Evolutionary conservation across 35 echinoderm and acorn worm species (phyloP).

Genomic region (Diadema setosum): DNA sequence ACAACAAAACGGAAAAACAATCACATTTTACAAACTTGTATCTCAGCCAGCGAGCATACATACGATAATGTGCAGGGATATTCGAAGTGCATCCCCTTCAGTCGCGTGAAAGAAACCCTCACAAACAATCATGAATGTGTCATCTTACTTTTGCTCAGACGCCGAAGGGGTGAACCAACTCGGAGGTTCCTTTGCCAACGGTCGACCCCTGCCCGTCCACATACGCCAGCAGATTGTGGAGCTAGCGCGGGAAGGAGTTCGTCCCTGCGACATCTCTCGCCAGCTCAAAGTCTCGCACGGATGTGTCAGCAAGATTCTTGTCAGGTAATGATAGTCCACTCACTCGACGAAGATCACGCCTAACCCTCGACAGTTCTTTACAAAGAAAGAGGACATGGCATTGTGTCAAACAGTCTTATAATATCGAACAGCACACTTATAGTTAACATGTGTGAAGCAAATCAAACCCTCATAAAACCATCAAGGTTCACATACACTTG

Average conservation of each 20-base stretch:
- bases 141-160: constrained; percentile 35
- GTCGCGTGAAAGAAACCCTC: neutral
- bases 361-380: too few relatives aligned
- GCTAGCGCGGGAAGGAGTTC: constrained; percentile 75
- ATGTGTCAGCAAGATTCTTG: constrained; percentile 98
- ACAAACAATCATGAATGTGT: neutral
- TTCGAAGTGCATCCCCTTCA: neutral
- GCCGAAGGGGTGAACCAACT: constrained; percentile 78
- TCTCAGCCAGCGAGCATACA: neutral
- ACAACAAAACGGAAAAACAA: neutral
- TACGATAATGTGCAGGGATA: neutral
- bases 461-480: too few relatives aligned
- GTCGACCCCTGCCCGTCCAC: constrained; percentile 74
- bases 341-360: too few relatives aligned
- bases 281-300: constrained; percentile 98
- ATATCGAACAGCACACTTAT: too few relatives aligned
- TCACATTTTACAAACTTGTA: neutral
- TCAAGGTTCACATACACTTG: too few relatives aligned
- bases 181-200: constrained; percentile 90
- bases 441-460: too few relatives aligned
- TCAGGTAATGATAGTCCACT: constrained; percentile 66
- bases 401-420: too few relatives aligned
- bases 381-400: too few relatives aligned
- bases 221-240: constrained; percentile 93
- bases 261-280: constrained; percentile 91